A percentile compares a stretch with the other conserved stretches of the same genome.
Conservation (phyloP, 2,888 invertebrate species). For the Hylaea fasciaria region DNA sequence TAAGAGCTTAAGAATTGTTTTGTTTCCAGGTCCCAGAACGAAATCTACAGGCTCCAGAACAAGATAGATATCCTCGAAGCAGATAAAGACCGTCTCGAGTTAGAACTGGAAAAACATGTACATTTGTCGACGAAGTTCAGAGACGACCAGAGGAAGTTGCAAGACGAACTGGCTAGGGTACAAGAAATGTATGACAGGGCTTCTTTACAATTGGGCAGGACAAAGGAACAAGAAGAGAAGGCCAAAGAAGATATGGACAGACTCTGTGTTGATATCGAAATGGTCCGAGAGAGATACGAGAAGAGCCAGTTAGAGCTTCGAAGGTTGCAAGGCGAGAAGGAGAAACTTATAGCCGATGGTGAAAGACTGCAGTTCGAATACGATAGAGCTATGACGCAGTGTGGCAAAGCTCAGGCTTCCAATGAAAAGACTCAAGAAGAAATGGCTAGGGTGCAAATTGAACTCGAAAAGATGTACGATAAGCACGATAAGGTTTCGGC, state of each 20-base stretch:
- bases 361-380: constrained; percentile 94
- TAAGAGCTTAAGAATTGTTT: constrained; percentile 23
- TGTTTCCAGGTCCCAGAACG: constrained; percentile 91
- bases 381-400: constrained; percentile 94
- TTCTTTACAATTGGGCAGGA: constrained; percentile 92
- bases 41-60: constrained; percentile 94
- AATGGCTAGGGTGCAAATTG: constrained; percentile 92
- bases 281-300: constrained; percentile 94
- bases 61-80: constrained; percentile 94
- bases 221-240: constrained; percentile 96
- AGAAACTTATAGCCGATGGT: constrained; percentile 92
- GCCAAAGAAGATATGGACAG: constrained; percentile 93
- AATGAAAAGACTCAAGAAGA: constrained; percentile 96
- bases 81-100: constrained; percentile 93
- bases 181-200: constrained; percentile 96
- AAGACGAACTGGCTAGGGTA: constrained; percentile 93
- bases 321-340: constrained; percentile 92
- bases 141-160: constrained; percentile 93
- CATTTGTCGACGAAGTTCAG: constrained; percentile 91
- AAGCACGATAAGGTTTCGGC: constrained; percentile 94
- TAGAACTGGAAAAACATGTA: constrained; percentile 94
- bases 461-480: constrained; percentile 95
- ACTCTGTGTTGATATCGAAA: constrained; percentile 91
- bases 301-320: constrained; percentile 94
- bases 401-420: constrained; percentile 92